phyloP scores from a whole-genome alignment of 2,888 invertebrate species.

The Hirtodrosophila cameraria region DNA sequence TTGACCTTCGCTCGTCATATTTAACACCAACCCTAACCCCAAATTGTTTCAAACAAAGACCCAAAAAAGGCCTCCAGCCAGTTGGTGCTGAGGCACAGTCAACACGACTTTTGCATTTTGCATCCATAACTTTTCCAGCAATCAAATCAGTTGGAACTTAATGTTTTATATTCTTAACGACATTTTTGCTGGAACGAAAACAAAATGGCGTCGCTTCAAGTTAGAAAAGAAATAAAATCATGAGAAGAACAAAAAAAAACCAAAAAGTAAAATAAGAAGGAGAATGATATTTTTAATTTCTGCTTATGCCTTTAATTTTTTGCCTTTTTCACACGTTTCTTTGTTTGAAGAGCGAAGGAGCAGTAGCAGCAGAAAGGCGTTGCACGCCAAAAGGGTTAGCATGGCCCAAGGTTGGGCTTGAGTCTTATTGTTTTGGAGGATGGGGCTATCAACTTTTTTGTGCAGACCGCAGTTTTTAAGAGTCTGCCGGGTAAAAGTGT shows the following conservation, averaged over 20 bases:
- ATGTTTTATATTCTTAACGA: conserved; percentile 9
- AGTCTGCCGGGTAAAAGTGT: conserved; percentile 46
- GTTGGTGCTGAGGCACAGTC: conserved; percentile 18
- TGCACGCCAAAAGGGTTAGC: conserved; percentile 61
- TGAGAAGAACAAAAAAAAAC: conserved; percentile 1
- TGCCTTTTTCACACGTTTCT: conserved; percentile 74
- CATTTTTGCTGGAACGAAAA: conserved; percentile 32
- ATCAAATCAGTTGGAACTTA: conserved; percentile 46
- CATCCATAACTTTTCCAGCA: conserved; percentile 64
- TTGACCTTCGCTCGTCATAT: conserved; percentile 15
- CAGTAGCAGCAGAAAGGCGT: conserved; percentile 25
- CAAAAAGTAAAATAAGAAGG: conserved; percentile 4
- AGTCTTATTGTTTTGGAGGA: background rate
- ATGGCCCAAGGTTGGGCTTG: conserved; percentile 21
- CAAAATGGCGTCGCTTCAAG: conserved; percentile 46
- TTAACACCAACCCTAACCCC: conserved; percentile 6
- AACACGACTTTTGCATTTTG: conserved; percentile 75
- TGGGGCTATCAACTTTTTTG: conserved; percentile 28
- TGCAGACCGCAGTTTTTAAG: conserved; percentile 60
- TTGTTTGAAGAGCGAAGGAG: conserved; percentile 49
- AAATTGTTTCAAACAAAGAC: conserved; percentile 11
- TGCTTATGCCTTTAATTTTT: conserved; percentile 63
- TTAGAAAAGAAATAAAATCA: conserved; percentile 6
- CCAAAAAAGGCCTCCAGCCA: conserved; percentile 29
- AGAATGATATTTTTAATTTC: conserved; percentile 39